Evolutionary conservation across 2,888 invertebrate species (phyloP).

Genomic region (Heliconius hortense): DNA sequence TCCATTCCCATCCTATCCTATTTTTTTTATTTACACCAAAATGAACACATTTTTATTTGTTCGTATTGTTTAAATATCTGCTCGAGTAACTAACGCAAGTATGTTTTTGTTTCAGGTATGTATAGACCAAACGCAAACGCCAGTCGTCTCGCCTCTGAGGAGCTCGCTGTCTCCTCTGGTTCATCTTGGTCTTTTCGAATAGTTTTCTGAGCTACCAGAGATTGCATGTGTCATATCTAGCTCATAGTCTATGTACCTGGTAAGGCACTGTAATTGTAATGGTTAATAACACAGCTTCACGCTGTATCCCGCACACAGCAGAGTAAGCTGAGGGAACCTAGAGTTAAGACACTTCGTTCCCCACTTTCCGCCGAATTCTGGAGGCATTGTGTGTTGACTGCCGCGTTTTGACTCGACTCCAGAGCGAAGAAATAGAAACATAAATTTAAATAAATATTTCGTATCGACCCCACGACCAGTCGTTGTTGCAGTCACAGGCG

Average conservation of each 20-base stretch:
- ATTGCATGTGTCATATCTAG: neutral
- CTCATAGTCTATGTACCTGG: neutral
- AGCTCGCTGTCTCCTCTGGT: neutral
- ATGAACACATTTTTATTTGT: neutral
- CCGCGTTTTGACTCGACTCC: too few relatives aligned
- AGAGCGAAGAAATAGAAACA: too few relatives aligned
- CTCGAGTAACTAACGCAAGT: neutral
- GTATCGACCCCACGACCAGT: too few relatives aligned
- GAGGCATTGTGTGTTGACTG: too few relatives aligned
- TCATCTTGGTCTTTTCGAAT: neutral
- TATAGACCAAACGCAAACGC: neutral
- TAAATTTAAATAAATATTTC: too few relatives aligned
- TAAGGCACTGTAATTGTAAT: neutral
- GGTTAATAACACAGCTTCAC: neutral
- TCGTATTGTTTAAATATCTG: neutral
- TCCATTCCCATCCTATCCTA: too few relatives aligned
- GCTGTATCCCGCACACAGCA: too few relatives aligned
- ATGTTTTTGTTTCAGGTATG: slow-evolving; percentile 18
- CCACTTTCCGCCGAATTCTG: too few relatives aligned
- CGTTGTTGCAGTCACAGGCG: too few relatives aligned
- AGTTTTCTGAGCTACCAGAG: neutral
- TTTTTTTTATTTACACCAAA: neutral
- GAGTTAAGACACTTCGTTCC: too few relatives aligned
- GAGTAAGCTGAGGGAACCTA: too few relatives aligned
- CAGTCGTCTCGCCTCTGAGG: neutral